phyloP scores from a whole-genome alignment of 2,113 vertebrate genomes.

The Vulpes ferrilata region DNA sequence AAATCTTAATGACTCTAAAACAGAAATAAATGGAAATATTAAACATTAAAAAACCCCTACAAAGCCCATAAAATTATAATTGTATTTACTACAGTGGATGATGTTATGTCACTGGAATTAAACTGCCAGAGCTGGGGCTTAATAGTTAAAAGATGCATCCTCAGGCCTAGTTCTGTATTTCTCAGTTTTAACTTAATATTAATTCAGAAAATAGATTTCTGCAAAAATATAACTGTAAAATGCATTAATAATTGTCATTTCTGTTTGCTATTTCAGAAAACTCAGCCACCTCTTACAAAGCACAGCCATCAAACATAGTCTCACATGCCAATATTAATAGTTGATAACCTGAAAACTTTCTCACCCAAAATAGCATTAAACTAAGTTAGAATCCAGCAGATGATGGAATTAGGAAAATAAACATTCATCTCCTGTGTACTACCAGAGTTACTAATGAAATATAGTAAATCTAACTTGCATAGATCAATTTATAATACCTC shows the following conservation, averaged over 20 bases:
- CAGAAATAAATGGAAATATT: slow-evolving; percentile 28
- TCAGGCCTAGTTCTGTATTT: not conserved
- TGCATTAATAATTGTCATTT: not conserved
- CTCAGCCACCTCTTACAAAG: not conserved
- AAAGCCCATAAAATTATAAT: slow-evolving; percentile 14
- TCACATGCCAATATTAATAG: not conserved
- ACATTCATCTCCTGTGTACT: not conserved
- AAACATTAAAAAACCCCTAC: not conserved
- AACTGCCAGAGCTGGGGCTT: not conserved
- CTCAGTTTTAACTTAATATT: slow-evolving; percentile 40
- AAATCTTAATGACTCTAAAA: not conserved
- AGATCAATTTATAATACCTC: not conserved
- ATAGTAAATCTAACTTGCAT: not conserved
- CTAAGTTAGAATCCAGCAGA: not conserved
- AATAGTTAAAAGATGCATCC: slow-evolving; percentile 13
- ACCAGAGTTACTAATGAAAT: not conserved
- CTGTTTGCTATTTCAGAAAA: not conserved
- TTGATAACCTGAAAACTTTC: not conserved
- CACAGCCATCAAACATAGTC: not conserved
- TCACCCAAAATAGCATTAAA: not conserved
- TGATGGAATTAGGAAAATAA: not conserved
- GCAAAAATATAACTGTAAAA: not conserved
- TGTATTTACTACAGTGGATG: slow-evolving; percentile 53
- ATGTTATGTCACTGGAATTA: slow-evolving; percentile 8
- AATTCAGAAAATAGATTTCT: slow-evolving; percentile 9